These are phyloP conservation scores for Lophius americanus DNA, from an alignment of 2,797 vertebrate genomes.

Conservation along the genomic window DNA sequence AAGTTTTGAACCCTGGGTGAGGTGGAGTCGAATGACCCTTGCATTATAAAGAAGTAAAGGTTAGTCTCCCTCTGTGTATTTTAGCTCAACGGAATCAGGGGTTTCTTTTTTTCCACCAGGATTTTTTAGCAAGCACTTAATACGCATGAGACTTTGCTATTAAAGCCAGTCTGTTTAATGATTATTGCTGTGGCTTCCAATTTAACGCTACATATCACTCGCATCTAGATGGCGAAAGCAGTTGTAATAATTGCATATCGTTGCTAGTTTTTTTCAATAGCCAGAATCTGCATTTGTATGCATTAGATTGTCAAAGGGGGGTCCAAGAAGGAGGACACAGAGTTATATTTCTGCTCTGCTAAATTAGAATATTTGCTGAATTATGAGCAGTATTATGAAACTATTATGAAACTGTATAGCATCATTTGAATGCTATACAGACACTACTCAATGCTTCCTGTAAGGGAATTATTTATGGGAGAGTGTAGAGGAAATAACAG, in stretches of 20 bases:
- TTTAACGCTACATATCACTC: constrained; percentile 76
- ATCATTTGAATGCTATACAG: constrained; percentile 15
- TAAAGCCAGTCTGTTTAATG: constrained; percentile 69
- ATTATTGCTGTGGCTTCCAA: constrained; percentile 68
- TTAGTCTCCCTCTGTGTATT: constrained; percentile 6
- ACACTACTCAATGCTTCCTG: constrained; percentile 17
- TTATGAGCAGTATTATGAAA: constrained; percentile 48
- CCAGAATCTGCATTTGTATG: constrained; percentile 67
- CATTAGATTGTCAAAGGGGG: constrained; percentile 55
- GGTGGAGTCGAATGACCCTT: neutral
- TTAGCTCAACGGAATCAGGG: neutral
- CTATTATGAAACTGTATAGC: constrained; percentile 16
- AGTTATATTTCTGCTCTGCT: constrained; percentile 20
- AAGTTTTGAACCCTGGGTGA: too few relatives aligned
- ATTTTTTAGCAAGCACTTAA: constrained; percentile 58
- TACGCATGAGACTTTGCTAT: constrained; percentile 56
- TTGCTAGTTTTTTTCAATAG: constrained; percentile 48
- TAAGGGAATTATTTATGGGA: constrained; percentile 15
- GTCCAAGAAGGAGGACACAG: constrained; percentile 40
- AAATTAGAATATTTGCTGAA: constrained; percentile 38
- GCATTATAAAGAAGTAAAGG: too few relatives aligned
- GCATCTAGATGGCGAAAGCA: constrained; percentile 61
- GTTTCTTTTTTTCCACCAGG: constrained; percentile 9
- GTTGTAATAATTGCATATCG: constrained; percentile 60
- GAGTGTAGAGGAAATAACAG: constrained; percentile 21